phyloP scores from a whole-genome alignment of 2,113 vertebrate species.

The Burhinus bistriatus region DNA sequence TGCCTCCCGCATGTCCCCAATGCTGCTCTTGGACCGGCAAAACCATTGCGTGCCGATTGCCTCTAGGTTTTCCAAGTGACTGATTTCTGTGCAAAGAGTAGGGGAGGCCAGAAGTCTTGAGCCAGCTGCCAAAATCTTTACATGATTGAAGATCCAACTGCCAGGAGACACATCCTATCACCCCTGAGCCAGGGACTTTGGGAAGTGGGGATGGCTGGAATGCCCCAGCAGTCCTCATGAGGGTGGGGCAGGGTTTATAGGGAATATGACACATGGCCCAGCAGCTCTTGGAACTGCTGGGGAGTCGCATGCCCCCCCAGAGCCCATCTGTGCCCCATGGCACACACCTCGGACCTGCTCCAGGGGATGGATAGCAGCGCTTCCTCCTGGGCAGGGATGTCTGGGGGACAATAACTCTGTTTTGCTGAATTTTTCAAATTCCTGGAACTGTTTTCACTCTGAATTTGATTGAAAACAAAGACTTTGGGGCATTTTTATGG shows the following conservation, averaged over 20 bases:
- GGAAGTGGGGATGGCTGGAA: background rate
- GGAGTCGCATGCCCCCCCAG: accelerated
- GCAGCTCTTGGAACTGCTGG: background rate
- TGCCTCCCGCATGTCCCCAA: accelerated
- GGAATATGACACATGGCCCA: background rate
- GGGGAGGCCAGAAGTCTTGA: background rate
- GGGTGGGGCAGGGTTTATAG: background rate
- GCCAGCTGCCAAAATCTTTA: background rate
- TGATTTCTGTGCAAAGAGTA: background rate
- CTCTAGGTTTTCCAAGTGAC: background rate
- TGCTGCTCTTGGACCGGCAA: background rate
- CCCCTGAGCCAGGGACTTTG: background rate
- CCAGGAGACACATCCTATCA: background rate
- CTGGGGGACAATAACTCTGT: background rate
- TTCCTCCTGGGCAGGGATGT: background rate
- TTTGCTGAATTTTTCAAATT: background rate
- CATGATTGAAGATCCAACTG: background rate
- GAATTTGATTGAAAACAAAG: background rate
- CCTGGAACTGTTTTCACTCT: background rate
- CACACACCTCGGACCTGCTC: background rate
- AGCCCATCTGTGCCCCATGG: background rate
- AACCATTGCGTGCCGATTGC: background rate
- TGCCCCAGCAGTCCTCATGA: background rate
- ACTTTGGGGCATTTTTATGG: background rate
- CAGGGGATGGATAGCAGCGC: background rate